Percentiles rank a stretch among this genome's conserved stretches.
These are phyloP conservation scores for Ophiothrix spiculata DNA, from an alignment of 35 echinoderm and acorn worm species.

Conservation along the genomic window DNA sequence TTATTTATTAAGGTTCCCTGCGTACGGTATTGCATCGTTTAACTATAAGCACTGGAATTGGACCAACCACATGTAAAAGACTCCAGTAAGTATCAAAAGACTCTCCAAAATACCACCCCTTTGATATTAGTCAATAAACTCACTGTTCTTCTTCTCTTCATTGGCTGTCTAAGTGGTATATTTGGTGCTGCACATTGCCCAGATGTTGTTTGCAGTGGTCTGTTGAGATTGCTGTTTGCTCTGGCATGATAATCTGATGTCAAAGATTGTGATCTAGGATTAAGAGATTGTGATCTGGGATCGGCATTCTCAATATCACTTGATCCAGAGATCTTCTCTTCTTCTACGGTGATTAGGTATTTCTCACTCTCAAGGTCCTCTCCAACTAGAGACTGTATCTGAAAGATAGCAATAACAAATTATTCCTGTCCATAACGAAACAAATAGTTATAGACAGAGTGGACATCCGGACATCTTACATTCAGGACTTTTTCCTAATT, in stretches of 20 bases:
- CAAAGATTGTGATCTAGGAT: neutral
- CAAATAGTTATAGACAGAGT: too few species aligned
- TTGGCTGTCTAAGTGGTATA: conserved; percentile 17
- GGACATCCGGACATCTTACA: too few species aligned
- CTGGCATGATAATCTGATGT: neutral
- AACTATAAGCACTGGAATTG: too few species aligned
- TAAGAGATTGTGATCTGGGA: neutral
- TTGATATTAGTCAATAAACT: too few species aligned
- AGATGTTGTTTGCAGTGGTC: neutral
- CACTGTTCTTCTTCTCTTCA: conserved; percentile 72
- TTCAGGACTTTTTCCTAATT: too few species aligned
- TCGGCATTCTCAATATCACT: neutral
- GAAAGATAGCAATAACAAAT: too few species aligned
- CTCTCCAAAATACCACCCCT: too few species aligned
- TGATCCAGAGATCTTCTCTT: conserved; percentile 28
- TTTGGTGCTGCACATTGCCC: neutral
- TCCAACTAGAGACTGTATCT: conserved; percentile 44
- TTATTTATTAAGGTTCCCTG: too few species aligned
- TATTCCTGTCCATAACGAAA: too few species aligned
- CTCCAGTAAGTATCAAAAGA: too few species aligned
- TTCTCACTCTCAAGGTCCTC: conserved; percentile 79
- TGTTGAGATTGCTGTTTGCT: neutral
- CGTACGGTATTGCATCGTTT: too few species aligned
- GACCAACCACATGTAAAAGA: too few species aligned
- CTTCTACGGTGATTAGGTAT: conserved; percentile 83